Evolutionary conservation across 2,113 vertebrate species (phyloP).

Genomic region (Cephalopterus ornatus): DNA sequence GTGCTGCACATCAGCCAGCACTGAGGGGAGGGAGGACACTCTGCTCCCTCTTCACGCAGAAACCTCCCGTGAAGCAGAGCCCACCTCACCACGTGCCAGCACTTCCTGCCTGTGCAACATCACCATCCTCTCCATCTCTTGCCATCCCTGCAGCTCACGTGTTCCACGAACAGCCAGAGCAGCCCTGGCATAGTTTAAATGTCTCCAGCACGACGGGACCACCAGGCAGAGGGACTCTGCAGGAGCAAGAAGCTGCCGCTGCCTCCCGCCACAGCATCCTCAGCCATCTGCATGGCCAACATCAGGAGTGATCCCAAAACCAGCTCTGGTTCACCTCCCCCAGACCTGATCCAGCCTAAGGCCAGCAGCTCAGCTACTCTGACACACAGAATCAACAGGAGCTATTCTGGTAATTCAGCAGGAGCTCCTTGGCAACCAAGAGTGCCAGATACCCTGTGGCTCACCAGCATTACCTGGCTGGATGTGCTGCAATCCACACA

Average conservation of each 20-base stretch:
- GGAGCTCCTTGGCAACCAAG: background rate
- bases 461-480: background rate
- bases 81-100: rapidly evolving
- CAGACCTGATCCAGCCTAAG: background rate
- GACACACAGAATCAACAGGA: background rate
- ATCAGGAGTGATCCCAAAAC: background rate
- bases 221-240: background rate
- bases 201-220: rapidly evolving
- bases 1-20: background rate
- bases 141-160: background rate
- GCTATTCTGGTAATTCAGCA: background rate
- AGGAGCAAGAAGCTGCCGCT: background rate
- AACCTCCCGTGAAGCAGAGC: background rate
- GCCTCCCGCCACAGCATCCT: background rate
- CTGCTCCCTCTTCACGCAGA: background rate
- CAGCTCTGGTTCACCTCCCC: background rate
- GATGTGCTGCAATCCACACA: background rate
- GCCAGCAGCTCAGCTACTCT: background rate
- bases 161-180: background rate
- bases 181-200: rapidly evolving
- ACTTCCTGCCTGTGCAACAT: background rate
- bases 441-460: background rate
- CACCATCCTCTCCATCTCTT: background rate
- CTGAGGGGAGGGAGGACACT: background rate
- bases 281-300: background rate